Conservation (phyloP, 2,113 vertebrate genomes). For the Sterna hirundo region DNA sequence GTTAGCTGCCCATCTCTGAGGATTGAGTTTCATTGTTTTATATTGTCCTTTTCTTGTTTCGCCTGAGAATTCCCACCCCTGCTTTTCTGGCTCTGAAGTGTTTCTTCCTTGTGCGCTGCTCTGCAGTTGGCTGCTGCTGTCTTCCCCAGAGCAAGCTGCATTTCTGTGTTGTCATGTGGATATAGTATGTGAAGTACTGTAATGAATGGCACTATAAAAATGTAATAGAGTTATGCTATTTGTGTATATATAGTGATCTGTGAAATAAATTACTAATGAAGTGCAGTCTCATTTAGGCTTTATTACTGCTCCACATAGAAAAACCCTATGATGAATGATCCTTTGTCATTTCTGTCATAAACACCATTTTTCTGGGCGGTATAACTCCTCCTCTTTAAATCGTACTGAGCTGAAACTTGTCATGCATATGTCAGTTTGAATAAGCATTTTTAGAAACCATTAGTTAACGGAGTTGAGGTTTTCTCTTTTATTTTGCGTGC, state of each 20-base stretch:
- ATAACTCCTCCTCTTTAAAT: slow-evolving; percentile 40
- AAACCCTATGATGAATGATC: slow-evolving; percentile 67
- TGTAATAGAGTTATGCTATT: slow-evolving; percentile 52
- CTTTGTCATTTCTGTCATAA: slow-evolving; percentile 70
- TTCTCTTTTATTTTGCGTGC: neutral
- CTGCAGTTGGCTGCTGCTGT: neutral
- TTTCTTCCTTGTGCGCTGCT: neutral
- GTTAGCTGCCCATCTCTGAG: neutral
- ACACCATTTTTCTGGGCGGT: slow-evolving; percentile 63
- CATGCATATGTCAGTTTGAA: slow-evolving; percentile 52
- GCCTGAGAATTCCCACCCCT: neutral
- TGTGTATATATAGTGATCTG: slow-evolving; percentile 67
- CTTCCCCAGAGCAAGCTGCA: neutral
- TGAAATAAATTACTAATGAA: slow-evolving; percentile 72
- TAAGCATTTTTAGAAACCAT: slow-evolving; percentile 60
- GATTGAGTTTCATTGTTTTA: neutral
- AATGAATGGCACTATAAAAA: slow-evolving; percentile 58
- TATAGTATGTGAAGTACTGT: slow-evolving; percentile 39
- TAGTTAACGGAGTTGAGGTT: slow-evolving; percentile 34
- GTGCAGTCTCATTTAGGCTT: slow-evolving; percentile 66
- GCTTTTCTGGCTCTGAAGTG: neutral
- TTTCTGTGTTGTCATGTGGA: neutral
- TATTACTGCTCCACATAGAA: slow-evolving; percentile 62
- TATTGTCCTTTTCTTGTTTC: neutral
- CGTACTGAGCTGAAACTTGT: slow-evolving; percentile 29